These are phyloP conservation scores for Eubucco bourcierii DNA, from an alignment of 2,113 vertebrate genomes.

Conservation along the genomic window DNA sequence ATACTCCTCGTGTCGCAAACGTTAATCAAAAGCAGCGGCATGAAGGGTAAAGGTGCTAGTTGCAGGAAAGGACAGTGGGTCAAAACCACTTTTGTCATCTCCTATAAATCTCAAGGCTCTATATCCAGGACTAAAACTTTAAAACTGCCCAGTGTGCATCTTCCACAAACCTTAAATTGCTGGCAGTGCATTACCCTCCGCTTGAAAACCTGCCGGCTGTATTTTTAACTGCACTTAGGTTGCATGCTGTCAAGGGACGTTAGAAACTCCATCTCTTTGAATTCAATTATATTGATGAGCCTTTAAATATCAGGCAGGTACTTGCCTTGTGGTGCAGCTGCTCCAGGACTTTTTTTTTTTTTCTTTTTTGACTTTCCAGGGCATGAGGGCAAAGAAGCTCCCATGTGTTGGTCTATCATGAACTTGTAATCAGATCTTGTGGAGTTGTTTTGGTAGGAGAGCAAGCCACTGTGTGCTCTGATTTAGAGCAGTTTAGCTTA, in stretches of 20 bases:
- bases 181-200: constrained; percentile 17
- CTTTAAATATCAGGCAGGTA: neutral
- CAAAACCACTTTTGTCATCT: constrained; percentile 30
- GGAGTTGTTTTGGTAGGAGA: neutral
- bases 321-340: neutral
- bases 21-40: neutral
- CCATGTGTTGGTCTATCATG: fast-evolving
- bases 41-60: constrained; percentile 29
- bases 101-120: constrained; percentile 36
- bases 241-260: constrained; percentile 29
- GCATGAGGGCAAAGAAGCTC: fast-evolving
- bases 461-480: neutral
- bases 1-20: fast-evolving
- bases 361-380: neutral
- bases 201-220: constrained; percentile 32
- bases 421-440: neutral
- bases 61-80: constrained; percentile 17
- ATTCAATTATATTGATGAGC: neutral
- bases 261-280: constrained; percentile 38
- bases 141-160: constrained; percentile 35
- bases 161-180: constrained; percentile 18
- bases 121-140: neutral
- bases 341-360: neutral
- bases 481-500: neutral
- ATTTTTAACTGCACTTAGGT: constrained; percentile 63